Evolutionary conservation across 2,888 invertebrate species (phyloP).

Genomic region (Pterobdella sp.): DNA sequence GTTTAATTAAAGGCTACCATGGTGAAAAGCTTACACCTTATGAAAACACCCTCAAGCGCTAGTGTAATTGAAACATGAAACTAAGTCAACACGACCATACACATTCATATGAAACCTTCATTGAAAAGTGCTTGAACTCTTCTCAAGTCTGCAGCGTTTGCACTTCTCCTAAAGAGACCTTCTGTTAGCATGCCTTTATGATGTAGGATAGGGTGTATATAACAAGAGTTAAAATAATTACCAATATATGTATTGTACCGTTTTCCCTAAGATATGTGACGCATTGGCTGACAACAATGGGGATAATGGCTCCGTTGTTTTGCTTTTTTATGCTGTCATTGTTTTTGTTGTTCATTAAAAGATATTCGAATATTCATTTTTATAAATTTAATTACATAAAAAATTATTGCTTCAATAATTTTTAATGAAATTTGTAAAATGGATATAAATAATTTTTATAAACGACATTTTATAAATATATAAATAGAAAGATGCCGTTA

Average conservation of each 20-base stretch:
- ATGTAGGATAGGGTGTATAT: not conserved
- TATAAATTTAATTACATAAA: too few relatives aligned
- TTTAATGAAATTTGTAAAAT: too few relatives aligned
- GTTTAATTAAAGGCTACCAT: too few relatives aligned
- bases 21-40: too few relatives aligned
- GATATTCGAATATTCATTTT: too few relatives aligned
- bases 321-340: conserved; percentile 72
- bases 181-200: conserved; percentile 79
- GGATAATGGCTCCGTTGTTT: conserved; percentile 73
- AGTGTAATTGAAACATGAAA: too few relatives aligned
- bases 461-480: too few relatives aligned
- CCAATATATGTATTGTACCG: conserved; percentile 56
- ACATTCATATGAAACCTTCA: conserved; percentile 57
- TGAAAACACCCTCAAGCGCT: too few relatives aligned
- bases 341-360: too few relatives aligned
- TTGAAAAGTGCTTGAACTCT: conserved; percentile 78
- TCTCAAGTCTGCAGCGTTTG: conserved; percentile 72
- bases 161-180: conserved; percentile 88
- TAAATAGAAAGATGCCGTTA: conserved; percentile 10
- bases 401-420: too few relatives aligned
- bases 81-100: too few relatives aligned
- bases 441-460: too few relatives aligned
- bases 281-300: conserved; percentile 83
- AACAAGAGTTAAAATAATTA: not conserved
- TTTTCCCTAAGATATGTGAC: conserved; percentile 83